A percentile compares a stretch with the other conserved stretches of the same genome.
Conservation (phyloP, 2,888 invertebrate genomes). For the Eupeodes latifasciatus region DNA sequence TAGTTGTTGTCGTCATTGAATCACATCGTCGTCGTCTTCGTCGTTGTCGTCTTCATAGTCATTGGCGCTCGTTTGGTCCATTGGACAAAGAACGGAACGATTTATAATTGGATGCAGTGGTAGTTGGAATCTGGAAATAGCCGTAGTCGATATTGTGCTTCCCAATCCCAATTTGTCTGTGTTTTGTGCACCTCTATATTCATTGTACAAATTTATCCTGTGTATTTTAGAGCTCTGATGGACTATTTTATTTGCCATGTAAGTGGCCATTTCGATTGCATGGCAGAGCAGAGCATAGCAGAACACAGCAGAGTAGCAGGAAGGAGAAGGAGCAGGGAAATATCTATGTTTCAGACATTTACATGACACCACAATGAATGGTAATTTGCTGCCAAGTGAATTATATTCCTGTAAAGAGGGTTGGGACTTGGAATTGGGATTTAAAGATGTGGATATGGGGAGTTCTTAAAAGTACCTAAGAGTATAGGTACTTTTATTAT, state of each 20-base stretch:
- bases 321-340: slow-evolving; percentile 3
- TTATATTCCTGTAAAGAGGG: slow-evolving; percentile 44
- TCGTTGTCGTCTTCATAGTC: neutral
- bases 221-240: slow-evolving; percentile 39
- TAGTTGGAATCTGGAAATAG: neutral
- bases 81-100: slow-evolving; percentile 58
- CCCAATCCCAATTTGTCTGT: neutral
- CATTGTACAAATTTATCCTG: slow-evolving; percentile 46
- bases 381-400: slow-evolving; percentile 66
- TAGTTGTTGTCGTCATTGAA: neutral
- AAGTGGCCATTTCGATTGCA: slow-evolving; percentile 40
- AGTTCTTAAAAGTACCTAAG: slow-evolving; percentile 5
- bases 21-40: slow-evolving; percentile 8
- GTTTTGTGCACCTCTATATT: slow-evolving; percentile 3
- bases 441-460: slow-evolving; percentile 17
- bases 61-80: slow-evolving; percentile 20
- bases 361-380: slow-evolving; percentile 71
- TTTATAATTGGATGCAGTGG: slow-evolving; percentile 72
- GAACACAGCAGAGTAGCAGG: neutral
- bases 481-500: neutral
- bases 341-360: slow-evolving; percentile 65
- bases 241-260: slow-evolving; percentile 55
- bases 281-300: neutral
- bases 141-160: neutral
- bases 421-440: slow-evolving; percentile 6